Percentiles rank a stretch among this genome's conserved stretches.
These are phyloP conservation scores for Manduca sexta DNA, from an alignment of 1,140 invertebrate species.

Conservation along the genomic window DNA sequence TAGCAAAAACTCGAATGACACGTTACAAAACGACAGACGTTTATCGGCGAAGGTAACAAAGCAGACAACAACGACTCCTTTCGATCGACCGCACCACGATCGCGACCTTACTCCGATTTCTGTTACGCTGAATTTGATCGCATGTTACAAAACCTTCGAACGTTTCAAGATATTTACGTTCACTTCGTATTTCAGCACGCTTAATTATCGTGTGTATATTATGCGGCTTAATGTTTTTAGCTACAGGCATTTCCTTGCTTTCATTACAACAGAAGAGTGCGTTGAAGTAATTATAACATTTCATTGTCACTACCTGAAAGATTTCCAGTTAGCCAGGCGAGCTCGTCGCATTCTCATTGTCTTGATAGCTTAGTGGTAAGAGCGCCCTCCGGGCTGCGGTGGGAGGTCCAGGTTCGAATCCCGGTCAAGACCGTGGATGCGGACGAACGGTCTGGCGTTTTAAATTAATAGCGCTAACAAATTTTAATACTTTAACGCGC, in stretches of 20 bases:
- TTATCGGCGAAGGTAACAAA: constrained; percentile 24
- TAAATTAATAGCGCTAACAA: constrained; percentile 8
- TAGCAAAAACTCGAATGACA: constrained; percentile 2
- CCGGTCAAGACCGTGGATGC: constrained; percentile 67
- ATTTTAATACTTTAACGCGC: constrained; percentile 28
- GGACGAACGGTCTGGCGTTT: constrained; percentile 20
- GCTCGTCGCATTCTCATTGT: constrained; percentile 55
- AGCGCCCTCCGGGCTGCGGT: constrained; percentile 51
- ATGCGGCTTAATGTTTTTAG: background rate
- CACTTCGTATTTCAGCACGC: constrained; percentile 14
- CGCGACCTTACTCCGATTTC: constrained; percentile 27
- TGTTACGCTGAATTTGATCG: constrained; percentile 24
- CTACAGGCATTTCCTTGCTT: background rate
- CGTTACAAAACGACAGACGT: constrained; percentile 17
- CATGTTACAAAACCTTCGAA: constrained; percentile 27
- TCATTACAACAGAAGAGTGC: background rate
- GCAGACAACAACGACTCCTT: constrained; percentile 14
- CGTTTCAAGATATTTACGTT: constrained; percentile 15
- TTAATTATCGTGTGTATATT: background rate
- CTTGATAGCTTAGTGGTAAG: constrained; percentile 73
- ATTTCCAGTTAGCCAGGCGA: constrained; percentile 10
- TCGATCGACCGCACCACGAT: constrained; percentile 19
- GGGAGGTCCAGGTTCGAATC: constrained; percentile 70
- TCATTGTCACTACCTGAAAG: background rate
- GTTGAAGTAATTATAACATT: background rate